Evolutionary conservation across 2,113 vertebrate species (phyloP), one percentile per base, ranked within the genome.

Genomic region (Microtus richardsoni): DNA sequence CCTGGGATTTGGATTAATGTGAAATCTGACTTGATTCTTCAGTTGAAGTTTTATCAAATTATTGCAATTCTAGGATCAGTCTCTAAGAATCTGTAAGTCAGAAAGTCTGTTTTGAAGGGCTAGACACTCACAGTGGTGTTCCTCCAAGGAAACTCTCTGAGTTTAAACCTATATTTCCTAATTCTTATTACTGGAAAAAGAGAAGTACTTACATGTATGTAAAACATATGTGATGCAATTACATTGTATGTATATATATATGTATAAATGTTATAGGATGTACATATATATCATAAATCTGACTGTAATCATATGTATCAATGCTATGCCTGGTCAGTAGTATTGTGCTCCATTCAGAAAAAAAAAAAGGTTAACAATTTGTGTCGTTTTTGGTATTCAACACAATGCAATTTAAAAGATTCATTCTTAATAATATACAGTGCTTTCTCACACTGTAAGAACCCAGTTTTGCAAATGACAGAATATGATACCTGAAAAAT

Each of bases 71-170:
- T 41, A 88, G 24, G 36, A 90, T 52, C 28, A 8, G 22, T 95
- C 95, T 92, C 77, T 89, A 78, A 85, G 80, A 26, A 16, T 87
- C 79, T 70, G 49, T 58, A 91, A 83, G 78, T 44, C 49, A 92
- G 39, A 64, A 94, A 93, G n/a, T 47, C 13, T 13, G 28, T 24
- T 41, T 83, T 68, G 49, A 9, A 66, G 22, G 26, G 7, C 49
- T 66, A 58, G 41, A 77, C 4, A 64, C 36, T 64, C 36, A n/a
- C 17, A 47, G 41, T 26, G 17, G 47, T 86, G 3, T 86, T 36
- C 19, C 21, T 64, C 0, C 41, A 41, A 41, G 7, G 44, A 66
- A 90, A 6, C 71, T 82, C 7, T 79, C 9, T 58, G 26, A 7
- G 19, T 6, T 10, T 79, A 58, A 68, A n/a, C 7, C 5, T 93